A percentile compares a stretch with the other conserved stretches of the same genome.
phyloP scores from a whole-genome alignment of 2,888 invertebrate species.

The Lomographa bimaculata region DNA sequence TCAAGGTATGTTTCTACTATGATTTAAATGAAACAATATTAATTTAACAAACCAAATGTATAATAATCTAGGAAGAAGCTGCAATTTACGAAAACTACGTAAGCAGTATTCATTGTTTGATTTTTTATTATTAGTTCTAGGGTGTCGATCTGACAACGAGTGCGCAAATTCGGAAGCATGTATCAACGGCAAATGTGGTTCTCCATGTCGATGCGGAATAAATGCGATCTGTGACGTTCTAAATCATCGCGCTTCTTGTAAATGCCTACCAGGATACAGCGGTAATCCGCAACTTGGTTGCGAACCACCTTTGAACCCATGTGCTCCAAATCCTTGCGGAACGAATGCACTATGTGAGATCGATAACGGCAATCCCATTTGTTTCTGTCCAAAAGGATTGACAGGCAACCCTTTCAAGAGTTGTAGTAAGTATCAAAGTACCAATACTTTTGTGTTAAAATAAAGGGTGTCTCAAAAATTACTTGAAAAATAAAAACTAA shows the following conservation, averaged over 20 bases:
- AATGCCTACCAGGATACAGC: conserved; percentile 91
- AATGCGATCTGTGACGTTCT: conserved; percentile 92
- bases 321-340: conserved; percentile 95
- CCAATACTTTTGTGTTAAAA: too few species aligned
- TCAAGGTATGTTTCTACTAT: conserved; percentile 82
- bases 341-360: conserved; percentile 92
- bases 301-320: conserved; percentile 89
- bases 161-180: conserved; percentile 90
- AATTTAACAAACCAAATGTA: too few species aligned
- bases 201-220: conserved; percentile 90
- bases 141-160: conserved; percentile 88
- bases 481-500: too few species aligned
- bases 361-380: conserved; percentile 93
- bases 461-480: too few species aligned
- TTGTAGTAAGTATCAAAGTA: conserved; percentile 93
- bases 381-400: conserved; percentile 94
- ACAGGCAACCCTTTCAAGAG: conserved; percentile 96
- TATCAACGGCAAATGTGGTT: conserved; percentile 88
- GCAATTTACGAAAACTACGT: too few species aligned
- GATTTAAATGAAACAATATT: too few species aligned
- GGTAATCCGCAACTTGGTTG: conserved; percentile 91
- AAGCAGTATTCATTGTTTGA: too few species aligned
- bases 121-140: conserved; percentile 86
- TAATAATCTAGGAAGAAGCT: too few species aligned
- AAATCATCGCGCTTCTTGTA: conserved; percentile 91